Base-by-base conservation (phyloP, 2,113 vertebrate genomes). In the Cyprinodon brontotheroides region DNA sequence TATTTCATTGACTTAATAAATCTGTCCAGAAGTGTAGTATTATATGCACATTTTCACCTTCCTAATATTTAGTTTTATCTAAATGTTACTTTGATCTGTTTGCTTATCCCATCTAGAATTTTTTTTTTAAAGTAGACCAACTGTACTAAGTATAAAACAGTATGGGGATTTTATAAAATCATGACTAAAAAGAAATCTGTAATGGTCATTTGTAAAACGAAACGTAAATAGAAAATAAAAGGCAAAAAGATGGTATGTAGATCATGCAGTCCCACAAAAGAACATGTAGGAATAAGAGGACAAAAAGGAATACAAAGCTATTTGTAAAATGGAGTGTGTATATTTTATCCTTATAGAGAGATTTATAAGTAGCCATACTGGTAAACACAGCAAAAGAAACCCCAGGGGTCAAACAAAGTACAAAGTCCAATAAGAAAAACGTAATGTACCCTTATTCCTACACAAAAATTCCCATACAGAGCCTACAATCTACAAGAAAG, bases 401-500 rank as follows among this genome's bases (percentile, higher is more conserved):
- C 2, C 14, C 47, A 50, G 60, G 68, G 70, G 76, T 74, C 82
- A 86, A 87, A 85, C 78, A 66, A 70, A 74, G 65, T 68, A 78
- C 81, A 79, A 70, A 43, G 67, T 60, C 60, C 50, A 17, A 57
- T 8, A n/a, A 17, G 7, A 53, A 53, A 53, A 48, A 81, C 37
- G 22, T 41, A 14, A 60, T n/a, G n/a, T 63, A 13, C 70, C 36
- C 65, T 0, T 29, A 20, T 38, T 68, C 20, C 29, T 53, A 20
- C 45, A 41, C 59, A 65, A 79, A 68, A 88, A 70, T 45, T 74
- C 74, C n/a, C 66, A 71, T 3, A 65, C 45, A 29, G 29, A 61
- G 59, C 48, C 14, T 82, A 68, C 80, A 82, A 79, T 88, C 88
- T 81, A 86, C 73, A 76, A 70, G 72, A 80, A 85, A 71, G 78